Base-by-base conservation (phyloP, 2,888 invertebrate species). In the Ormyrus nitidulus region DNA sequence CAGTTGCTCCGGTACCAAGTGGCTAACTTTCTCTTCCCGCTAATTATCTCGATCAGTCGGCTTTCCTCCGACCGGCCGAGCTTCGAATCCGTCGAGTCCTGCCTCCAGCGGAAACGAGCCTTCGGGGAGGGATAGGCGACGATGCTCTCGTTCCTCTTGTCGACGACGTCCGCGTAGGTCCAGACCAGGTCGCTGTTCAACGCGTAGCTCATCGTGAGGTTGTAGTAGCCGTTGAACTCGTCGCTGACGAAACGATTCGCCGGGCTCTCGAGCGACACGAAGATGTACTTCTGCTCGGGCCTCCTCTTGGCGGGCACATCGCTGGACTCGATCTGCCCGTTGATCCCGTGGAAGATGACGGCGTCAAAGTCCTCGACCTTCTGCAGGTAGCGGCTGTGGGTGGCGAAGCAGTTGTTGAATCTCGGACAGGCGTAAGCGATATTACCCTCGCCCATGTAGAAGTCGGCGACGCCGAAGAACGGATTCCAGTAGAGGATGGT, bases 1-100 rank as follows among this genome's bases (percentile, higher is more conserved):
- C 93, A 93, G 83, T 93, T 92, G 48, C 93, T 93, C 6, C 92
- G 92, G 83, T 93, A 92, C 93, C 93, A 93, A 5, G 92, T 91
- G 75, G 89, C 93, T 90, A 90, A 92, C 91, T 89, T 93, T 0
- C 84, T 89, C 85, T 92, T 93, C 0, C 51, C 70, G 10, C 10
- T 46, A 5, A 79, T 65, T 34, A 72, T n/a, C 1, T 49, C 10
- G 9, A 7, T n/a, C 10, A 73, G 46, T 6, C 13, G 8, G 5
- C 6, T 10, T 4, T 73, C 69, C 2, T 68, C 69, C 54, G 19
- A 2, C 19, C 2, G 19, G 19, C 1, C 19, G 19, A 19, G 80
- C 58, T 19, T 61, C 11, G 34, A 34, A 10, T 65, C 51, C 7
- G 61, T 19, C 19, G 19, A 19, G 19, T 19, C 19, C 19, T 64